Percentiles rank a stretch among this genome's conserved stretches.
phyloP scores from a whole-genome alignment of 2,797 vertebrate species.

The Danio kyathit region DNA sequence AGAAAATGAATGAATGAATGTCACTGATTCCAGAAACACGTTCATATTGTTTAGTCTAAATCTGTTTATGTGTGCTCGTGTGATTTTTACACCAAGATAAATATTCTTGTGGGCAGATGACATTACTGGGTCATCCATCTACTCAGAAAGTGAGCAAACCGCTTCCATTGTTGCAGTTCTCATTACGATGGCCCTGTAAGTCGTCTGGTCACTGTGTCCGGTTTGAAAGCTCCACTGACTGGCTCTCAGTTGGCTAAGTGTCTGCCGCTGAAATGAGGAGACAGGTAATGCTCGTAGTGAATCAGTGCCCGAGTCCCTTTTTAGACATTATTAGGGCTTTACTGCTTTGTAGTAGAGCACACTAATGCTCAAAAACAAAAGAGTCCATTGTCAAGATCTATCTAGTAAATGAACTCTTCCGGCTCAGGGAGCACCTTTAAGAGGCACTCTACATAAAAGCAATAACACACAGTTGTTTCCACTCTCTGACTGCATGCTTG shows the following conservation, averaged over 20 bases:
- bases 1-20: too few species aligned
- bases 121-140: constrained; percentile 19
- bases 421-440: constrained; percentile 57
- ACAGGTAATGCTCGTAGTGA: constrained; percentile 49
- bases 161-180: constrained; percentile 24
- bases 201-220: constrained; percentile 26
- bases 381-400: constrained; percentile 62
- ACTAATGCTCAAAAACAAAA: constrained; percentile 61
- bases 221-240: constrained; percentile 39
- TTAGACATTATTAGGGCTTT: constrained; percentile 54
- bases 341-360: constrained; percentile 56
- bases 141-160: constrained; percentile 31
- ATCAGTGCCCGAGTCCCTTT: constrained; percentile 47
- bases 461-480: constrained; percentile 49
- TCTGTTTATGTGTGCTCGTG: not conserved
- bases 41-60: too few species aligned
- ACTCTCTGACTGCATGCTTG: constrained; percentile 52
- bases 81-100: not conserved
- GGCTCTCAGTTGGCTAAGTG: constrained; percentile 42
- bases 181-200: constrained; percentile 21
- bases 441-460: constrained; percentile 65
- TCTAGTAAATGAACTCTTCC: constrained; percentile 62
- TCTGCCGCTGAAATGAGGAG: constrained; percentile 45
- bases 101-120: constrained; percentile 17
- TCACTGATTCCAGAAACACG: too few species aligned